Evolutionary conservation across 2,888 invertebrate genomes (phyloP), one percentile per base, ranked within the genome.

Genomic region (Parnassius glacialis): DNA sequence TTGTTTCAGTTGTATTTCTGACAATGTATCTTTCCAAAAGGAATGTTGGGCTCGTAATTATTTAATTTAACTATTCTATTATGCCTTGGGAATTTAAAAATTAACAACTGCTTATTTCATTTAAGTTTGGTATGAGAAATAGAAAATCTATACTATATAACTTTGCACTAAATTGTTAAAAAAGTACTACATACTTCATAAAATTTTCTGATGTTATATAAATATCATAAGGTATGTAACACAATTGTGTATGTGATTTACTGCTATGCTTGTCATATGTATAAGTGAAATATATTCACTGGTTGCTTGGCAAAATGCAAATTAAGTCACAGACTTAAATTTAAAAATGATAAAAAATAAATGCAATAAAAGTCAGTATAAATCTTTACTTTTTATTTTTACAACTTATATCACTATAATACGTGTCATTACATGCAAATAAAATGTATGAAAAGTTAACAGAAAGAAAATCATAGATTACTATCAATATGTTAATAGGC

Each of bases 111-210:
- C 7, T 34, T 34, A 34, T 34, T 34, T 34, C 34, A 34, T 1
- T 34, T 34, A 5, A 16, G 34, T 34, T 0, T 34, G 7, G 1
- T 34, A 25, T 25, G 25, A 25, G 34, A 34, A 0, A 34, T 7
- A 34, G 5, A 34, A 34, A 34, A 34, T 5, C 34, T 34, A 7
- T 7, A 34, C 34, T 43, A 42, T 67, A 58, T 60, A 66, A 59
- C 52, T 62, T n/a, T 62, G 71, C 76, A 82, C 77, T 65, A 74
- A 72, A 76, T 71, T 73, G 70, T 78, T 81, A 79, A 76, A 67
- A 66, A 68, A 73, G 78, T 82, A 83, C 79, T 72, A 68, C 65
- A 62, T 68, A 67, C 67, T 59, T 56, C 64, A 2, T 70, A 55
- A 66, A 58, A 65, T 68, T 63, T 64, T 69, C 48, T 43, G 43